These are phyloP conservation scores for Thecophora atra DNA, from an alignment of 2,888 invertebrate genomes.

Conservation along the genomic window DNA sequence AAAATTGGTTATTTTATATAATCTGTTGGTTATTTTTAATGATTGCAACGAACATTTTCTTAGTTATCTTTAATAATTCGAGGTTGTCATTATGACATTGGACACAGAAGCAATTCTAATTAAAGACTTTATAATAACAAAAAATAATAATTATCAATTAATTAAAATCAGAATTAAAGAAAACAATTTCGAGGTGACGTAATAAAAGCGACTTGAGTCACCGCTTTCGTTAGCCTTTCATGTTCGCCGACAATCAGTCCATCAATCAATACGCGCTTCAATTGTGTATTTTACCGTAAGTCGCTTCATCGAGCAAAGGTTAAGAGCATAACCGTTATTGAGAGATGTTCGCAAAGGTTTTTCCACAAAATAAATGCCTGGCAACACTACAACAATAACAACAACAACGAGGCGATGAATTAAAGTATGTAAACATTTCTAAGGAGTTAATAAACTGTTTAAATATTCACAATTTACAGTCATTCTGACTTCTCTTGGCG, in stretches of 20 bases:
- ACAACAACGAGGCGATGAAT: background rate
- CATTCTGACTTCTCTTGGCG: too few relatives aligned
- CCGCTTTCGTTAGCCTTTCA: background rate
- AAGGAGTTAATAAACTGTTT: background rate
- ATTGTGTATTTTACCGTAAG: background rate
- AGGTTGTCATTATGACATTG: background rate
- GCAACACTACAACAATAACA: background rate
- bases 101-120: background rate
- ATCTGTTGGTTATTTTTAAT: too few relatives aligned
- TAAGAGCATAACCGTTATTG: background rate
- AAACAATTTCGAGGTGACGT: conserved; percentile 25
- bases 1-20: too few relatives aligned
- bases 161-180: background rate
- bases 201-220: conserved; percentile 4
- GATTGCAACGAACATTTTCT: too few relatives aligned
- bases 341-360: background rate
- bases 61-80: too few relatives aligned
- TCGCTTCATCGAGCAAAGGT: too few relatives aligned
- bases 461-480: too few relatives aligned
- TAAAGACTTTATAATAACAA: background rate
- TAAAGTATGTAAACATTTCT: background rate
- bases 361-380: background rate
- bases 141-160: conserved; percentile 4
- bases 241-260: background rate
- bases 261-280: conserved; percentile 13